Base-by-base conservation (phyloP, 2,888 invertebrate species). In the Rhabditoides inermis region DNA sequence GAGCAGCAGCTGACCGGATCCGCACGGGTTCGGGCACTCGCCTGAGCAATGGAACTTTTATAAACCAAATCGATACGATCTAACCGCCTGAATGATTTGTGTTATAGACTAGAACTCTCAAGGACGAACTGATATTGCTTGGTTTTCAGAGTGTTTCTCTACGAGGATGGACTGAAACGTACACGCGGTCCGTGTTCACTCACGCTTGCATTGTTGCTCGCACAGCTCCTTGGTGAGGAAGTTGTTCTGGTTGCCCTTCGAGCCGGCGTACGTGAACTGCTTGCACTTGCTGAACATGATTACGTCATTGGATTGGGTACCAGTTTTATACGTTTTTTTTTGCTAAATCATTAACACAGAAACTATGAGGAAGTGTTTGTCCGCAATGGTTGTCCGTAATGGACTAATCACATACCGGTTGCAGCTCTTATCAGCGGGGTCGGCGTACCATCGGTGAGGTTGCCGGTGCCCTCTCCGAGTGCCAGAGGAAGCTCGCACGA, bases 161-260 rank as follows among this genome's bases (percentile, higher is more conserved):
- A 15, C 40, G 53, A 22, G 6, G 39, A 52, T 5, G 2, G n/a
- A n/a, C n/a, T n/a, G n/a, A n/a, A n/a, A n/a, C n/a, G n/a, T n/a
- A n/a, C n/a, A n/a, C n/a, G n/a, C n/a, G n/a, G n/a, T n/a, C n/a
- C n/a, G n/a, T n/a, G n/a, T 10, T 6, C 0, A 44, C 62, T 44
- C 36, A 68, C 67, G 49, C 47, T 63, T 63, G 47, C 69, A 71
- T 15, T 56, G 63, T 18, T 58, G 55, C 49, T 73, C 75, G 48
- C 76, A 76, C 40, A 60, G 59, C 32, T 67, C 64, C 46, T 72
- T 72, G 18, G 67, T 68, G 28, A 72, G 45, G 58, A 73, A 74
- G 55, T 74, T 74, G 62, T 74, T 74, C 55, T 74, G 74, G 39
- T 74, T 74, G 52, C 74, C 74, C 35, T 68, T 65, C 20, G 66